A percentile compares a stretch with the other conserved stretches of the same genome.
Evolutionary conservation across 2,797 vertebrate species (phyloP).

Genomic region (Champsocephalus esox): DNA sequence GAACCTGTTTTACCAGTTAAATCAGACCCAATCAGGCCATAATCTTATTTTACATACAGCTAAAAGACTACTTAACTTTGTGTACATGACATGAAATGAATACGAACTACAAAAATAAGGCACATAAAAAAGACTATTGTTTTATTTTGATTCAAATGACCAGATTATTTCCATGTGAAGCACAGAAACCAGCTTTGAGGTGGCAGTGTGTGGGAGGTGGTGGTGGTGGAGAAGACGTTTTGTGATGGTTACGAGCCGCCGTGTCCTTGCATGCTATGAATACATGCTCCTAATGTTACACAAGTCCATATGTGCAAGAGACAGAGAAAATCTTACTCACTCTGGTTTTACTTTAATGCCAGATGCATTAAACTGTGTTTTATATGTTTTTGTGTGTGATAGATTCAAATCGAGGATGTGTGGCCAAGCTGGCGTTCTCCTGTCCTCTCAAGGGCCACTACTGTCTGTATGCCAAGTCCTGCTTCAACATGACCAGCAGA

Average conservation of each 20-base stretch:
- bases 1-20: not conserved
- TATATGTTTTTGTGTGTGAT: constrained; percentile 30
- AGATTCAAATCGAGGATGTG: constrained; percentile 88
- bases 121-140: not conserved
- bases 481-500: constrained; percentile 89
- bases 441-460: constrained; percentile 94
- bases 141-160: not conserved
- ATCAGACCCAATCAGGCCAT: not conserved
- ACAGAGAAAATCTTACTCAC: not conserved
- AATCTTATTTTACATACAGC: not conserved
- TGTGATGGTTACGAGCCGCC: not conserved
- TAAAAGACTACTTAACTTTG: not conserved
- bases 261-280: constrained; percentile 43
- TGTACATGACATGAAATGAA: not conserved
- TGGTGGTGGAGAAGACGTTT: constrained; percentile 1
- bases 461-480: constrained; percentile 94
- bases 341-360: not conserved
- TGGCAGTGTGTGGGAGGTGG: constrained; percentile 6
- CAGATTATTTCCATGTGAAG: constrained; percentile 15
- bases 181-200: constrained; percentile 12
- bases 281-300: constrained; percentile 42
- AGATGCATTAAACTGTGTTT: not conserved
- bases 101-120: not conserved
- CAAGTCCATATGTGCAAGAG: constrained; percentile 37
- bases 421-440: constrained; percentile 93